Percentiles rank a stretch among this genome's conserved stretches.
These are phyloP conservation scores for Guaruba guarouba DNA, from an alignment of 2,113 vertebrate species.

Conservation along the genomic window DNA sequence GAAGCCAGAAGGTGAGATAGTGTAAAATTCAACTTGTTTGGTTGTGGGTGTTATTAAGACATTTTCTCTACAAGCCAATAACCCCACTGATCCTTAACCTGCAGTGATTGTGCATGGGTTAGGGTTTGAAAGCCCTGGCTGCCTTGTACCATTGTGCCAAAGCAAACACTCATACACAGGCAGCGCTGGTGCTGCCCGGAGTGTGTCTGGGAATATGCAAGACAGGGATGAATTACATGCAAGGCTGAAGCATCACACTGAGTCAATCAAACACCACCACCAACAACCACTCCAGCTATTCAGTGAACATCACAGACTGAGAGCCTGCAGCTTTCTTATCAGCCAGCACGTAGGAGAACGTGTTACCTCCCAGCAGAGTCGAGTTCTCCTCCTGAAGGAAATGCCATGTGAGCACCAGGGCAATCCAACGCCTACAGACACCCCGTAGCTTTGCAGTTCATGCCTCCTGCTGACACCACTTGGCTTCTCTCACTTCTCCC, in stretches of 20 bases:
- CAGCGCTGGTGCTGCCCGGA: not conserved
- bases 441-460: not conserved
- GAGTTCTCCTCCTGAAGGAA: not conserved
- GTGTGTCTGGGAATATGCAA: fast-evolving
- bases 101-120: not conserved
- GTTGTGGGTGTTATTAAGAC: not conserved
- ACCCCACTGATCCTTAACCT: no score
- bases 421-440: not conserved
- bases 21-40: not conserved
- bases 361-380: not conserved
- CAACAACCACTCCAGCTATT: not conserved
- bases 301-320: not conserved
- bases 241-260: fast-evolving
- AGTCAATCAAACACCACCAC: fast-evolving
- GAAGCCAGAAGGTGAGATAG: not conserved
- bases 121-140: not conserved
- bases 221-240: not conserved
- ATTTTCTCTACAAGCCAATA: not conserved
- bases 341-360: not conserved
- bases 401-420: not conserved
- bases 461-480: not conserved
- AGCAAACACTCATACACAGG: not conserved
- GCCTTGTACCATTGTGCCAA: not conserved
- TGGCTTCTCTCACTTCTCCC: not conserved
- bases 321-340: not conserved